Base-by-base conservation (phyloP, 2,113 vertebrate species). In the Festucalex cinctus region DNA sequence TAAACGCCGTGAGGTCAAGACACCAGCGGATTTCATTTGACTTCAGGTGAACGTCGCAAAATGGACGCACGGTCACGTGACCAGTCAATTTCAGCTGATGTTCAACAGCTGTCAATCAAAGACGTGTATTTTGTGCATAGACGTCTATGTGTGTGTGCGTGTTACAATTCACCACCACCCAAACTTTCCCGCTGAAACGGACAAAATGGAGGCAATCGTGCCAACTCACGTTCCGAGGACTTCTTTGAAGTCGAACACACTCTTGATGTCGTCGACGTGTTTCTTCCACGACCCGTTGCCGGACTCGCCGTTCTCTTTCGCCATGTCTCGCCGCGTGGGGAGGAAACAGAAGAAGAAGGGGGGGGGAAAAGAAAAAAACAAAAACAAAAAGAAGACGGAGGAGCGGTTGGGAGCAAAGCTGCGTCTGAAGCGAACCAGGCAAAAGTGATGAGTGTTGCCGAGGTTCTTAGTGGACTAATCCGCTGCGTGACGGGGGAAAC, bases 161-260 rank as follows among this genome's bases (percentile, higher is more conserved):
- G 6, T 14, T 8, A 41, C 1, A 1, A 4, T 3, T 24, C 6
- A 16, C 53, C 49, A 12, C 3, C 49, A 13, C 22, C 13, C 13
- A 46, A 48, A 65, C 17, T 49, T 35, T 51, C 20, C 46, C 44
- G 28, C 24, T n/a, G 0, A 64, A 28, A 48, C 1, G 48, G 6
- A 9, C 10, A n/a, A 39, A 35, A 51, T 65, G 64, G 20, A 24
- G 9, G 32, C 9, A 32, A 9, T 9, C 20, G 49, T 0, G 66
- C 51, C 91, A 16, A 96, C 97, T 95, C 90, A 98, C 97, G 97
- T 98, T 72, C 97, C 97, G 73, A 98, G 94, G 81, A 96, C 95
- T 93, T 98, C 95, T 86, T 97, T 98, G 88, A 98, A 97, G 89
- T 96, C 94, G 82, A 98, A 98, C 39, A 95, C 94, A 69, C 93